Evolutionary conservation across 2,113 vertebrate genomes (phyloP), one percentile per base, ranked within the genome.

Genomic region (Calidris pygmaea): DNA sequence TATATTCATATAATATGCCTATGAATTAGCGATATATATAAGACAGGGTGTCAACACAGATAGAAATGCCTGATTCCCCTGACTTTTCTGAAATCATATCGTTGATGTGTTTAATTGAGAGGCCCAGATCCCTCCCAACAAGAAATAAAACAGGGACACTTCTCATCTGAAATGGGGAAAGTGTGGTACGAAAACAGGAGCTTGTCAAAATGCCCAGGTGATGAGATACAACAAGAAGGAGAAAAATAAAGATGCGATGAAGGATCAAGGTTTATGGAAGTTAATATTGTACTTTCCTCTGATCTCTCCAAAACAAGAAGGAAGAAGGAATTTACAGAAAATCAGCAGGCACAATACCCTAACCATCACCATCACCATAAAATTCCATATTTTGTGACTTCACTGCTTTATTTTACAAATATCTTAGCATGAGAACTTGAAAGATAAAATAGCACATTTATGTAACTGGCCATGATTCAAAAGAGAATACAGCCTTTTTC

Each of bases 81-180:
- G 47, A 87, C 47, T 72, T 37, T 65, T 68, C 53, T 83, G 53
- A 86, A 88, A 66, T 39, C 12, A 0, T 56, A 16, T 26, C 1
- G 2, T 14, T 59, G 65, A 50, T 23, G 23, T 39, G 26, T 56
- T 84, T 56, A 67, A 53, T 62, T 37, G 30, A 76, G 41, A 89
- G 27, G 9, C 19, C 7, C 14, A 76, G 35, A 60, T 39, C 8
- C 19, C 26, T n/a, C 71, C 27, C 41, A 72, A 66, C 5, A 78
- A 71, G 27, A 77, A 83, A 87, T n/a, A 50, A 74, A 62, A 15
- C 0, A 0, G 23, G 17, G 3, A 65, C 0, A 1, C 14, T 67
- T 87, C 48, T 56, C 58, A 65, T 70, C 30, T 58, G 48, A 74
- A 79, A 65, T 20, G 55, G 53, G 35, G 18, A 94, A 32, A 14